Base-by-base conservation (phyloP, 2,797 vertebrate genomes). In the Limnodromus scolopaceus region DNA sequence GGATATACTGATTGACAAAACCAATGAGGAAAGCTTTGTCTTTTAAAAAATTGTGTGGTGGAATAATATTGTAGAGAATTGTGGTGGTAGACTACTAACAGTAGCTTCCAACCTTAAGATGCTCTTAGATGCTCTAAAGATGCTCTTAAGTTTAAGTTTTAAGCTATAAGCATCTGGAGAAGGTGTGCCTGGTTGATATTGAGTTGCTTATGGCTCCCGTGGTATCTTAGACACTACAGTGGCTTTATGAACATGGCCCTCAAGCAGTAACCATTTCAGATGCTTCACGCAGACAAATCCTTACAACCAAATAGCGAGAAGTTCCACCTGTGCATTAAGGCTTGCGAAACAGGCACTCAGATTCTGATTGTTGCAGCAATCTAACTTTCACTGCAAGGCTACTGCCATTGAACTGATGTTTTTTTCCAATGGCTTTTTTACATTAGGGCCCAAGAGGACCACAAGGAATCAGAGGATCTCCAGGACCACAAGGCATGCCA, bases 371-470 rank as follows among this genome's bases (percentile, higher is more conserved):
- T 39, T 87, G 34, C n/a, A 75, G 30, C 16, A 58, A 36, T 36
- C 27, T 63, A 14, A 61, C 65, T 17, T 41, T 55, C 11, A 10
- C 6, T 83, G 32, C 27, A 88, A 46, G 32, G 6, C 38, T 79
- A 16, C 55, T 16, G 57, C 9, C 25, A 18, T 1, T 68, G 34
- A 68, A 69, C 6, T 63, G 66, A 66, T 11, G 30, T 80, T 25
- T 87, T 87, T 54, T 87, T 51, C 28, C 39, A 28, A 77, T 91
- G 39, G 1, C 16, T 84, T 72, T 55, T 72, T 95, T 95, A 96
- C 20, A 82, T 63, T 89, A 99, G 99, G 99, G 99, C 51, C n/a
- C 70, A 43, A 92, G 91, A 93, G 99, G 99, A 90, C 91, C 46
- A 41, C 51, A 51, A 92, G 99, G 99, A 72, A 84, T 91, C 45